Percentiles rank a stretch among this genome's conserved stretches.
phyloP scores from a whole-genome alignment of 2,113 vertebrate genomes.

The Condylura cristata region DNA sequence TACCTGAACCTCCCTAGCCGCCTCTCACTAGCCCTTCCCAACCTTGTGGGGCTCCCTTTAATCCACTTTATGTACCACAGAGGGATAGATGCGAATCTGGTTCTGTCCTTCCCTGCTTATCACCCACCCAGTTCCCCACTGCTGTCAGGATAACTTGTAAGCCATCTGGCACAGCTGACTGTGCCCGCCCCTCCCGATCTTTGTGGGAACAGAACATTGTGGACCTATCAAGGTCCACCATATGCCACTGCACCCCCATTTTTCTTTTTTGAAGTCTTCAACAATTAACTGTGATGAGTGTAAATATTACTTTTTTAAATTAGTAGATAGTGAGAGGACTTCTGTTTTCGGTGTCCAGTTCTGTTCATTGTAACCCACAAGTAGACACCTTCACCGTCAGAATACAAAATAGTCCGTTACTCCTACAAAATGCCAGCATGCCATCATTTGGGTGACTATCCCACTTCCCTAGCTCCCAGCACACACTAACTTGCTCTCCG shows the following conservation, averaged over 20 bases:
- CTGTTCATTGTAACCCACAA: not conserved
- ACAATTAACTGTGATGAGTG: not conserved
- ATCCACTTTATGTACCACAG: not conserved
- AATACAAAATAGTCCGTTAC: not conserved
- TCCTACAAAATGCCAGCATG: too few species aligned
- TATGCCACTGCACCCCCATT: not conserved
- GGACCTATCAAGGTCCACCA: not conserved
- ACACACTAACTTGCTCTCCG: not conserved
- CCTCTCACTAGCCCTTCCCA: not conserved
- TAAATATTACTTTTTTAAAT: not conserved
- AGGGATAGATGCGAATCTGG: not conserved
- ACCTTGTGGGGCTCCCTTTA: not conserved
- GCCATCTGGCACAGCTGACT: not conserved
- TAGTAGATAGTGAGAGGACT: not conserved
- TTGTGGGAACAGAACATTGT: not conserved
- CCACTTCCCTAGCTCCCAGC: fast-evolving
- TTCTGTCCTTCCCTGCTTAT: not conserved
- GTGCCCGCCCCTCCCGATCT: not conserved
- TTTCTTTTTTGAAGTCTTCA: not conserved
- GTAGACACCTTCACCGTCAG: not conserved
- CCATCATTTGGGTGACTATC: not conserved
- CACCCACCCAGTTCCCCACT: not conserved
- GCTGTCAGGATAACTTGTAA: not conserved
- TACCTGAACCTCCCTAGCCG: too few species aligned
- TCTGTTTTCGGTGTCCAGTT: not conserved